Evolutionary conservation across 2,888 invertebrate species (phyloP).

Genomic region (Cephus rjabovi): DNA sequence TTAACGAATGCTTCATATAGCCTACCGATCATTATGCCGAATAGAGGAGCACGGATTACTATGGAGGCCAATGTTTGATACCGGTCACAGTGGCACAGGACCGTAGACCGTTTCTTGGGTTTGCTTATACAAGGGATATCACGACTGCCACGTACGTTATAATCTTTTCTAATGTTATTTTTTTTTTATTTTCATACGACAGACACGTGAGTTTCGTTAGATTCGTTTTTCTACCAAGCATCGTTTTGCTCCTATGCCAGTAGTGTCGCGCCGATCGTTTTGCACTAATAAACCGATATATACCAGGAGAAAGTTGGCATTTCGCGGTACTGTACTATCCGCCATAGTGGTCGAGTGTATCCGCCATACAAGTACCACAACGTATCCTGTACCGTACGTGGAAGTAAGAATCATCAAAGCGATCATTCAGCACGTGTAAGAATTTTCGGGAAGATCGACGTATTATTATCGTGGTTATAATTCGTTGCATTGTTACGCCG

Average conservation of each 20-base stretch:
- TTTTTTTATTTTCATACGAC: background rate
- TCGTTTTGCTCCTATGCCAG: background rate
- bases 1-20: constrained; percentile 28
- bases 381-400: background rate
- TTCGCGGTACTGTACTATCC: background rate
- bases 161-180: background rate
- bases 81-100: background rate
- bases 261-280: background rate
- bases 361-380: background rate
- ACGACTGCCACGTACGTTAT: background rate
- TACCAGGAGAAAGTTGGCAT: background rate
- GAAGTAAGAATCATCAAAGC: background rate
- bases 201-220: background rate
- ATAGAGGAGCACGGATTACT: background rate
- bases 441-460: background rate
- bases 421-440: background rate
- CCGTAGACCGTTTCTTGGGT: background rate
- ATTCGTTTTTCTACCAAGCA: background rate
- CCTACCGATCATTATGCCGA: background rate
- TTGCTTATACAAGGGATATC: background rate
- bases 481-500: background rate
- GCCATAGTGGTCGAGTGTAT: background rate
- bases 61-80: background rate
- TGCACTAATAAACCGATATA: constrained; percentile 5
- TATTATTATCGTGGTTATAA: background rate